Evolutionary conservation across 1,140 invertebrate species (phyloP), one percentile per base, ranked within the genome.

Genomic region (Agrilus planipennis): DNA sequence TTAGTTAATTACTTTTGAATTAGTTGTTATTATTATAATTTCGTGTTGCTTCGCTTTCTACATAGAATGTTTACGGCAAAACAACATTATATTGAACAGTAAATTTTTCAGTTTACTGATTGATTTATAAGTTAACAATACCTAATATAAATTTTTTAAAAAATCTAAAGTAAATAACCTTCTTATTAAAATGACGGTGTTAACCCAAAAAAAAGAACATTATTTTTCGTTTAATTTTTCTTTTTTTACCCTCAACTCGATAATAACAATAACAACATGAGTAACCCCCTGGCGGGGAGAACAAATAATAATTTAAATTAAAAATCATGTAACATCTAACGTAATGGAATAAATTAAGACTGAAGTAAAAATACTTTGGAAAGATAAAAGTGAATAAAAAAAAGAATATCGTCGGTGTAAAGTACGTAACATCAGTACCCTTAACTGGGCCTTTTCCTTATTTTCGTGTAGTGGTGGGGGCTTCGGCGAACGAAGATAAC

Each of bases 401-500:
- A n/a, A n/a, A n/a, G n/a, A n/a, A 12, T 32, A 16, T 16, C 10
- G 9, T 32, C 12, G 10, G 15, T 32, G 12, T 32, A 32, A 32
- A 32, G 12, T 32, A 15, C 12, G 10, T 9, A 32, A 32, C 15
- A 10, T 2, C 17, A 12, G 11, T 32, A 16, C 10, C 11, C 17
- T 10, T 32, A 10, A 36, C 21, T 19, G 11, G 20, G 15, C 18
- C 12, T 19, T 18, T 43, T 17, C 11, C 29, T 34, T 44, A 23
- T 18, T 18, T 14, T 14, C 17, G 16, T 39, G 37, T 48, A 59
- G 57, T 59, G 68, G 73, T 69, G 58, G 69, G 73, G 54, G 83
- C 80, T 38, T 80, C 84, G 36, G 92, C 92, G 49, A 96, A 89
- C 61, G 95, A 99, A 70, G 95, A 99, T 64, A 96, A 95, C 67